A percentile compares a stretch with the other conserved stretches of the same genome.
phyloP scores from a whole-genome alignment of 2,113 vertebrate species.

The Uropsilus gracilis region DNA sequence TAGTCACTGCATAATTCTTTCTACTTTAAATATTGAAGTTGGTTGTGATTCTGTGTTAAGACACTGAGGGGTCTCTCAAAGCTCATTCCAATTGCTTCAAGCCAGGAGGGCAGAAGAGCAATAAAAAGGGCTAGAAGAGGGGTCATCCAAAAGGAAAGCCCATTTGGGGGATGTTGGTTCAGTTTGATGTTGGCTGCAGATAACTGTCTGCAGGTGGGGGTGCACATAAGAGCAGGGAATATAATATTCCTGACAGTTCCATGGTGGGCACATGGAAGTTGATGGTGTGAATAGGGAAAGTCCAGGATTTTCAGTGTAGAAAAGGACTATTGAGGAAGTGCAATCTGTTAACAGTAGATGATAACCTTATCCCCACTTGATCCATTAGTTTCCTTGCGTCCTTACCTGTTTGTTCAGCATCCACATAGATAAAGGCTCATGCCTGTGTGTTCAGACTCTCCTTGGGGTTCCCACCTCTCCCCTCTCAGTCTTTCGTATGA shows the following conservation, averaged over 20 bases:
- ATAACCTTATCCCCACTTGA: neutral
- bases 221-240: fast-evolving
- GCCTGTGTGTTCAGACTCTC: neutral
- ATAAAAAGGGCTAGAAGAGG: neutral
- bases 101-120: neutral
- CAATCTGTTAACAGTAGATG: neutral
- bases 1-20: neutral
- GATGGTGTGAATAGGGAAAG: neutral
- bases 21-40: neutral
- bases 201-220: neutral
- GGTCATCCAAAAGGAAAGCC: neutral
- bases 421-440: neutral
- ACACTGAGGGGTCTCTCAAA: neutral
- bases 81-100: neutral
- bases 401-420: neutral
- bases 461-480: neutral
- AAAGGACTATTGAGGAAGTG: neutral
- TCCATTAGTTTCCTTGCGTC: neutral
- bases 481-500: neutral
- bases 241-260: neutral
- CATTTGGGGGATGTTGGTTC: neutral
- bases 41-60: neutral
- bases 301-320: neutral
- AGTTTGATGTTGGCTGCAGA: no score
- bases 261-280: no score